Evolutionary conservation across 2,888 invertebrate species (phyloP).

Genomic region (Machimus atricapillus): DNA sequence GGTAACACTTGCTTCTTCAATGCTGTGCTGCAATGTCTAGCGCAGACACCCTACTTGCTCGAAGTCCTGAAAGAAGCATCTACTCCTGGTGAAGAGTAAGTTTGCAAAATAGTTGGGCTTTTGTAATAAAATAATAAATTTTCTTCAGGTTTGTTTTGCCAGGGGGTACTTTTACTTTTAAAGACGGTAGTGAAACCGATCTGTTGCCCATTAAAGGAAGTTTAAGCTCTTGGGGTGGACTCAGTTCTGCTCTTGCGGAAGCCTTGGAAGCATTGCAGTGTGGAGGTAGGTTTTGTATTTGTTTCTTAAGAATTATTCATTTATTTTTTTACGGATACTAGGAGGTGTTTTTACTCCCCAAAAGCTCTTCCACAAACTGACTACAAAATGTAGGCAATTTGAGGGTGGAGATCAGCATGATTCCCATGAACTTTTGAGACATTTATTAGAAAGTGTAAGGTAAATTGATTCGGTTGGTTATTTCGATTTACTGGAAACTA

Average conservation of each 20-base stretch:
- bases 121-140: neutral
- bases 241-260: conserved; percentile 73
- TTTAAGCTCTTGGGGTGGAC: conserved; percentile 72
- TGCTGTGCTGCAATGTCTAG: conserved; percentile 92
- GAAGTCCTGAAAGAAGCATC: conserved; percentile 75
- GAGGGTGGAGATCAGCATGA: conserved; percentile 96
- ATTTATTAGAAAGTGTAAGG: conserved; percentile 87
- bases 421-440: conserved; percentile 91
- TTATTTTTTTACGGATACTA: conserved; percentile 49
- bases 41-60: conserved; percentile 81
- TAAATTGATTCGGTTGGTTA: conserved; percentile 51
- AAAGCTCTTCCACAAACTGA: conserved; percentile 70
- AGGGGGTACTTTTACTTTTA: conserved; percentile 71
- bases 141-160: conserved; percentile 69
- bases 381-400: conserved; percentile 80
- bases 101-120: neutral
- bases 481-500: neutral
- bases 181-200: conserved; percentile 65
- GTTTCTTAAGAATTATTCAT: neutral
- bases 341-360: conserved; percentile 73
- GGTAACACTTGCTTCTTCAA: conserved; percentile 98
- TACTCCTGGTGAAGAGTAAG: conserved; percentile 69
- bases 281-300: conserved; percentile 53
- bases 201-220: conserved; percentile 71
- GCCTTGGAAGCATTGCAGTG: conserved; percentile 74